These are phyloP conservation scores for Perccottus glenii DNA, from an alignment of 2,113 vertebrate species.

Conservation along the genomic window DNA sequence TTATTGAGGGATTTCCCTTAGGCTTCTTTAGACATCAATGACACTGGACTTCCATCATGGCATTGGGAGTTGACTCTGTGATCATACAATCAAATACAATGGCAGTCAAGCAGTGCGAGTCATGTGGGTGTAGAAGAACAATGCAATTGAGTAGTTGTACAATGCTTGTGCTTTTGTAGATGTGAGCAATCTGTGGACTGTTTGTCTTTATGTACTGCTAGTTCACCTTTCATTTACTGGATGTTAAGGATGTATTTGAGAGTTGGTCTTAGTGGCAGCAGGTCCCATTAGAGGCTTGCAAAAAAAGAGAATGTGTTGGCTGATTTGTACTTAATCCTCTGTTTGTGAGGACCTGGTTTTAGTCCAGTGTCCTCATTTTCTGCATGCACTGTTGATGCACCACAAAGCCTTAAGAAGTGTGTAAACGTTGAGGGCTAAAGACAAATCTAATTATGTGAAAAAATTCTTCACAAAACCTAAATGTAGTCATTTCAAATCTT, in stretches of 20 bases:
- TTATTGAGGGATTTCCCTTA: too few species aligned
- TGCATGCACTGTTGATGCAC: constrained; percentile 53
- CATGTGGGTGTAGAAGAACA: constrained; percentile 3
- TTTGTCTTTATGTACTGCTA: constrained; percentile 19
- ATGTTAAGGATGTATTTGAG: constrained; percentile 2
- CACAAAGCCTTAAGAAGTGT: constrained; percentile 47
- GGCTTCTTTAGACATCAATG: neutral
- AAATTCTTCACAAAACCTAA: constrained; percentile 7
- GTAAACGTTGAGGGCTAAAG: constrained; percentile 10
- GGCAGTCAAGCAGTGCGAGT: neutral
- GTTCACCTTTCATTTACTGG: constrained; percentile 8
- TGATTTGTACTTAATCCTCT: constrained; percentile 32
- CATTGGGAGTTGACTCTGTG: neutral
- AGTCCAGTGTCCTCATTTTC: constrained; percentile 41
- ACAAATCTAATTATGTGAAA: constrained; percentile 11
- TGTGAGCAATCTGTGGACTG: neutral
- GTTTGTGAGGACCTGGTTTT: constrained; percentile 20
- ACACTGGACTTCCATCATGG: constrained; percentile 17
- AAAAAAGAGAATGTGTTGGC: constrained; percentile 37
- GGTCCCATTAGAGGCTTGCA: constrained; percentile 27
- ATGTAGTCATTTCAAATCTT: neutral
- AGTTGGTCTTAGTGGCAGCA: constrained; percentile 33
- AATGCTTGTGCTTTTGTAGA: constrained; percentile 17
- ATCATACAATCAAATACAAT: neutral
- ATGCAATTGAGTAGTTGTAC: neutral